A percentile compares a stretch with the other conserved stretches of the same genome.
Evolutionary conservation across 2,888 invertebrate genomes (phyloP).

Genomic region (Doris montereyensis): DNA sequence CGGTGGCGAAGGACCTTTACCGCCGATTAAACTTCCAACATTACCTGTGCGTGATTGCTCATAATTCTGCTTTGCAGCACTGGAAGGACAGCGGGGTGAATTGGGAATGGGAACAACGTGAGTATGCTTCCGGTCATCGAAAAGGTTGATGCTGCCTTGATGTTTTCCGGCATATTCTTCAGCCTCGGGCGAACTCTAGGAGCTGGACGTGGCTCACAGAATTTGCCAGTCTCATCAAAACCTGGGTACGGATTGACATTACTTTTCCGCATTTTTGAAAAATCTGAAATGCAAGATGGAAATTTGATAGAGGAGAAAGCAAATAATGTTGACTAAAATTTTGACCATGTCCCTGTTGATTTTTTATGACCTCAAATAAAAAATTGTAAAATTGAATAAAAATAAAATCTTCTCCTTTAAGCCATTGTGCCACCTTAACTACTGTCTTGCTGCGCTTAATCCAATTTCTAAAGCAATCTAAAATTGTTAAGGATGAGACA

Average conservation of each 20-base stretch:
- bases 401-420: too few species aligned
- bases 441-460: too few species aligned
- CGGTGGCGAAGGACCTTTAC: slow-evolving; percentile 54
- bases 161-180: slow-evolving; percentile 58
- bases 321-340: too few species aligned
- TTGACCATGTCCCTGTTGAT: too few species aligned
- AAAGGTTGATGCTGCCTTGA: slow-evolving; percentile 58
- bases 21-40: slow-evolving; percentile 54
- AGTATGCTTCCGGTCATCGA: slow-evolving; percentile 48
- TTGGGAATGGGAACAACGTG: slow-evolving; percentile 49
- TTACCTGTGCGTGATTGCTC: slow-evolving; percentile 58
- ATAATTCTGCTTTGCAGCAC: slow-evolving; percentile 54
- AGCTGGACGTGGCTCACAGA: slow-evolving; percentile 51
- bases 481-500: too few species aligned
- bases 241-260: slow-evolving; percentile 68
- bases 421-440: too few species aligned
- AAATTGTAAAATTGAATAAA: too few species aligned
- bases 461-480: too few species aligned
- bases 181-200: slow-evolving; percentile 65
- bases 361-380: too few species aligned
- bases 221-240: slow-evolving; percentile 50
- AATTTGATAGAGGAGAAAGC: too few species aligned
- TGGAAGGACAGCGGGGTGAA: slow-evolving; percentile 54
- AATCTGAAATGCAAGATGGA: too few species aligned
- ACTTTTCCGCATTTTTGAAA: too few species aligned